phyloP scores from a whole-genome alignment of 2,888 invertebrate genomes.

The Diarsia rubi region DNA sequence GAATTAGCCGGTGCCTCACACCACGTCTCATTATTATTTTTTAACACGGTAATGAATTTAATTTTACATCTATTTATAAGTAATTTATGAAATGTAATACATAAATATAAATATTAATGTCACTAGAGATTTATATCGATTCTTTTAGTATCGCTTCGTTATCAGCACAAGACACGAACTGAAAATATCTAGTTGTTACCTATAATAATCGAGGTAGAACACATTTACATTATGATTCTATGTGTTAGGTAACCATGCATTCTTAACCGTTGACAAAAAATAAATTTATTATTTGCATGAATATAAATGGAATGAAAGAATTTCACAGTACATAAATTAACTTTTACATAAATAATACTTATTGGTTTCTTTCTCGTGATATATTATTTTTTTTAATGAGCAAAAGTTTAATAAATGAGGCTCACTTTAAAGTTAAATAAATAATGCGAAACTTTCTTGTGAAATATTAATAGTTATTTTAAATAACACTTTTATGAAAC shows the following conservation, averaged over 20 bases:
- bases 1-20: slow-evolving; percentile 9
- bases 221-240: slow-evolving; percentile 56
- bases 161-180: slow-evolving; percentile 40
- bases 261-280: slow-evolving; percentile 40
- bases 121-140: slow-evolving; percentile 47
- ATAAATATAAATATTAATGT: slow-evolving; percentile 38
- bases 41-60: slow-evolving; percentile 12
- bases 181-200: slow-evolving; percentile 35
- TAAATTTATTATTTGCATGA: slow-evolving; percentile 47
- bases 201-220: slow-evolving; percentile 19
- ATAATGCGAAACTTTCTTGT: background rate
- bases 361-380: slow-evolving; percentile 38
- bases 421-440: slow-evolving; percentile 7
- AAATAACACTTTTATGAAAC: background rate
- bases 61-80: slow-evolving; percentile 10
- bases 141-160: slow-evolving; percentile 49
- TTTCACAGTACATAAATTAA: slow-evolving; percentile 64
- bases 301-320: slow-evolving; percentile 56
- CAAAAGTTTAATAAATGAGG: slow-evolving; percentile 19
- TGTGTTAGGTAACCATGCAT: slow-evolving; percentile 52
- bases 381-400: slow-evolving; percentile 31
- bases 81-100: slow-evolving; percentile 26
- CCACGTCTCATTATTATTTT: slow-evolving; percentile 5
- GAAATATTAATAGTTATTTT: background rate
- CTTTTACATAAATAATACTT: slow-evolving; percentile 49